Percentiles rank a stretch among this genome's conserved stretches.
Conservation (phyloP, 1,140 invertebrate genomes). For the Drosophila virilis region DNA sequence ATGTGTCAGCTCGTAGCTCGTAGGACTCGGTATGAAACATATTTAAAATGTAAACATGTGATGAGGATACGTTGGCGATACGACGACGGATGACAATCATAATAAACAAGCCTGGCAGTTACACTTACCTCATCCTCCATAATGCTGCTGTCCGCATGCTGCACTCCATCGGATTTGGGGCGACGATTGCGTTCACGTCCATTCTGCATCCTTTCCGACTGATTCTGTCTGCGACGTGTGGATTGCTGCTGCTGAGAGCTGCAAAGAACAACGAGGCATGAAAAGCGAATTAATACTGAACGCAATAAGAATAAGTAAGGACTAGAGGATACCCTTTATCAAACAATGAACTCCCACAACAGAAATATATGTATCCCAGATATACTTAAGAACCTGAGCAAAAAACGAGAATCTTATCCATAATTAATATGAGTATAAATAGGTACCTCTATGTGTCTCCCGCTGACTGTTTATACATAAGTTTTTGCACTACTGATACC, state of each 20-base stretch:
- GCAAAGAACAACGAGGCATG: slow-evolving; percentile 34
- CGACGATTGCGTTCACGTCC: slow-evolving; percentile 73
- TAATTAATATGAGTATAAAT: too few species aligned
- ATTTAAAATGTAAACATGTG: slow-evolving; percentile 66
- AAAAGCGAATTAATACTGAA: slow-evolving; percentile 43
- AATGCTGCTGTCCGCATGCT: slow-evolving; percentile 83
- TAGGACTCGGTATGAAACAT: slow-evolving; percentile 36
- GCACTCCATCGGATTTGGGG: slow-evolving; percentile 75
- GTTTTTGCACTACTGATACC: too few species aligned
- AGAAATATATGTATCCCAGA: neutral
- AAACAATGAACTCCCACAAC: neutral
- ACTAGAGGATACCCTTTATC: neutral
- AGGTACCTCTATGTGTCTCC: too few species aligned
- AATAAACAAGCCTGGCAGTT: slow-evolving; percentile 28
- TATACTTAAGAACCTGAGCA: neutral
- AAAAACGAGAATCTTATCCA: too few species aligned
- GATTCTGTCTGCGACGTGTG: slow-evolving; percentile 63
- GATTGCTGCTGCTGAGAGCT: slow-evolving; percentile 69
- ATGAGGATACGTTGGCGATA: slow-evolving; percentile 1
- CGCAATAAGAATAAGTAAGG: neutral
- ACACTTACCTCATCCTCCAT: slow-evolving; percentile 82
- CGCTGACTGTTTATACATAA: neutral
- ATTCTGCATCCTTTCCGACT: slow-evolving; percentile 70
- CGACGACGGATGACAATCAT: slow-evolving; percentile 26
- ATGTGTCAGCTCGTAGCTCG: slow-evolving; percentile 9